Evolutionary conservation across 2,113 vertebrate species (phyloP), one percentile per base, ranked within the genome.

Genomic region (Anoplopoma fimbria): DNA sequence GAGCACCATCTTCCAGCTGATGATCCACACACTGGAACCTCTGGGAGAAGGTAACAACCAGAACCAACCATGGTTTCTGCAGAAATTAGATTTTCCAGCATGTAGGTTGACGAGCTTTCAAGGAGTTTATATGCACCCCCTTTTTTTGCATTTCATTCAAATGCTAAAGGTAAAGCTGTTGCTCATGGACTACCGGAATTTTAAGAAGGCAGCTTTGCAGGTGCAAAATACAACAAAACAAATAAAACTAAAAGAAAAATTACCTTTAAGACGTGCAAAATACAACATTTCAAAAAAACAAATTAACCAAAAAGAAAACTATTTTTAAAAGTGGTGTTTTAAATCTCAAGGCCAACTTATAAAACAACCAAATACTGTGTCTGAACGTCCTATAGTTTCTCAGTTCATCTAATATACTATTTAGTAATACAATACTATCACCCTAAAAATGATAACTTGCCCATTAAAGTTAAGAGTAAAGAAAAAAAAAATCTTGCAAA

Each of bases 21-120:
- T 97, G 96, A 95, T 97, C 89, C 96, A 96, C 93, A 97, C 97
- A 3, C 93, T 97, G 94, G 97, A 98, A 87, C 97, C 96, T 23
- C 91, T 98, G 88, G 92, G 96, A 84, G 95, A 96, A 95, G 97
- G 97, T 98, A 95, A 94, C 93, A 79, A 4, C 55, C 47, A 51
- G 2, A 40, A 17, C 9, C 53, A 17, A 9, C 25, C 1, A 4
- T 6, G 14, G 9, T 31, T 47, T 2, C 25, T 19, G 25, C 38
- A 45, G 42, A 21, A 21, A 31, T 1, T 10, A 47, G 9, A 31
- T 33, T 33, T 13, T 34, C 38, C 13, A 40, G 40, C 53, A 47
- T 17, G 62, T 8, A 31, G 77, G 58, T 19, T 4, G 4, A 51
- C 8, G 25, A 40, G 27, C 53, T n/a, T 8, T 3, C 27, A 21